Conservation (phyloP, 2,888 invertebrate genomes). For the Lordiphosa andalusiaca region DNA sequence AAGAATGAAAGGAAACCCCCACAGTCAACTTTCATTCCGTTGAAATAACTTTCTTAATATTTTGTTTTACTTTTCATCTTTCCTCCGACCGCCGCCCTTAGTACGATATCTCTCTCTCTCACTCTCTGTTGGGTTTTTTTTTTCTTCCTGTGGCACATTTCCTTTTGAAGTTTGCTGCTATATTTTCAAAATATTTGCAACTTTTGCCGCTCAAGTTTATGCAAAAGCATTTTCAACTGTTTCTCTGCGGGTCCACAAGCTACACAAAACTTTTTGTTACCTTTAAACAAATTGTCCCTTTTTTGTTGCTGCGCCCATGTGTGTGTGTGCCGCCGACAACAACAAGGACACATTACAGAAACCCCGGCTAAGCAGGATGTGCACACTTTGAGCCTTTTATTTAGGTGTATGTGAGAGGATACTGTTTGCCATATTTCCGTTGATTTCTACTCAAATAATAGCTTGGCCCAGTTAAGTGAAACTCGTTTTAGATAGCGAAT, state of each 20-base stretch:
- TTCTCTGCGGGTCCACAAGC: conserved; percentile 7
- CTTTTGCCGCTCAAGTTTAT: conserved; percentile 62
- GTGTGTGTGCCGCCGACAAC: conserved; percentile 30
- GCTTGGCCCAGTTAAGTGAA: conserved; percentile 38
- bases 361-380: conserved; percentile 61
- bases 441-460: conserved; percentile 56
- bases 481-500: conserved; percentile 22
- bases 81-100: conserved; percentile 17
- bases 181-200: conserved; percentile 59
- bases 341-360: conserved; percentile 60
- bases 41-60: conserved; percentile 65
- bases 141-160: conserved; percentile 66
- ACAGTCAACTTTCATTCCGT: conserved; percentile 53
- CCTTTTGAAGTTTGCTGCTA: conserved; percentile 68
- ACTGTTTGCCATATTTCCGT: conserved; percentile 62
- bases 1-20: conserved; percentile 14
- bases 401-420: conserved; percentile 15
- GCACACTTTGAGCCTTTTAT: conserved; percentile 54
- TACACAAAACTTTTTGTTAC: conserved; percentile 57
- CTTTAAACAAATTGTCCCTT: conserved; percentile 68
- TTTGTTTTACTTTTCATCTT: conserved; percentile 47
- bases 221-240: conserved; percentile 52
- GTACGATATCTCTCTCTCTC: conserved; percentile 21
- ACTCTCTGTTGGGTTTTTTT: conserved; percentile 37
- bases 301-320: conserved; percentile 32